phyloP scores from a whole-genome alignment of 1,140 invertebrate genomes.

The Lasioglossum baleicum region DNA sequence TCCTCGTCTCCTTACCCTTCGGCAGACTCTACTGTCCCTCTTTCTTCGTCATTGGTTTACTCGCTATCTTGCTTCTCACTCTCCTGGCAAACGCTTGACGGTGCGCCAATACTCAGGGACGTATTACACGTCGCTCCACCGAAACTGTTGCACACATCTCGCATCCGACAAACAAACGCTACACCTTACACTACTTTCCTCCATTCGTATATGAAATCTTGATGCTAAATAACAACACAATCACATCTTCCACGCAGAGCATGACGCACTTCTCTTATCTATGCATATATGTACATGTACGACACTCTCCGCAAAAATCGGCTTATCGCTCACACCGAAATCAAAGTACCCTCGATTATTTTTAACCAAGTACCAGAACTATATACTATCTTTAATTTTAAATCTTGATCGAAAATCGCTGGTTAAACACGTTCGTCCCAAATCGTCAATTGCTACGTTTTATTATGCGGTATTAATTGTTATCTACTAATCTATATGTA shows the following conservation, averaged over 20 bases:
- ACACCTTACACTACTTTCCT: too few species aligned
- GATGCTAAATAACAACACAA: neutral
- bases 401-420: too few species aligned
- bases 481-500: too few species aligned
- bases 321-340: neutral
- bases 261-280: neutral
- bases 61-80: constrained; percentile 52
- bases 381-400: too few species aligned
- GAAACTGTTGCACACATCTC: neutral
- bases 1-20: constrained; percentile 53
- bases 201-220: too few species aligned
- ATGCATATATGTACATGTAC: neutral
- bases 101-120: constrained; percentile 42
- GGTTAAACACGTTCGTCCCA: too few species aligned
- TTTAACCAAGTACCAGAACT: neutral
- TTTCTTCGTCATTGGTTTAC: constrained; percentile 51
- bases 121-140: neutral
- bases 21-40: constrained; percentile 52
- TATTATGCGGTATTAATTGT: too few species aligned
- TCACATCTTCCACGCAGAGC: neutral
- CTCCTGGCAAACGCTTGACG: constrained; percentile 40
- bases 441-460: too few species aligned
- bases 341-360: neutral
- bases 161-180: too few species aligned
- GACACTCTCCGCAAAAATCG: constrained; percentile 1